Base-by-base conservation (phyloP, 2,797 vertebrate species). In the Halcyon smyrnensis region DNA sequence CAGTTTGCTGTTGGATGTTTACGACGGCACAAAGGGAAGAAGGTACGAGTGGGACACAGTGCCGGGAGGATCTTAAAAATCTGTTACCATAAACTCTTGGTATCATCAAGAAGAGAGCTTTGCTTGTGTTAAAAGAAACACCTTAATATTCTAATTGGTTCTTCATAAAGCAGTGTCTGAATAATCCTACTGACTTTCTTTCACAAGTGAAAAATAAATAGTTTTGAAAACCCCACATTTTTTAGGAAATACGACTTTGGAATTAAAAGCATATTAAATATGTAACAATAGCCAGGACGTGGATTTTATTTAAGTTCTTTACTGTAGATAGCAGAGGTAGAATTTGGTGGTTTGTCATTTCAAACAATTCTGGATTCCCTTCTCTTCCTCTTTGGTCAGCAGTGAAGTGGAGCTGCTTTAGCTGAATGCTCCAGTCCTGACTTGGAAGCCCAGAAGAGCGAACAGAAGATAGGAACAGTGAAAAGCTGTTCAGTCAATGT, bases 31-130 rank as follows among this genome's bases (percentile, higher is more conserved):
- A 25, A 41, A 15, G 25, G 28, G 21, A 34, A 57, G 53, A 46
- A 64, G 4, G 15, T 0, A 0, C 17, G 9, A 71, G 6, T 8
- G 12, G 36, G 24, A 28, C 17, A 3, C 12, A 11, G 8, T 25
- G 39, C 3, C 18, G 24, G 23, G 9, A 62, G 41, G 16, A 41
- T 62, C 13, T 46, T 88, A 70, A 63, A 83, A 25, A 63, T 43
- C 25, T 71, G n/a, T 11, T 65, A 17, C 28, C 64, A 5, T 18
- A 21, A 50, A 34, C 73, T 27, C 12, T 15, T 73, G 34, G 37
- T 41, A 6, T 39, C 15, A 24, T n/a, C 79, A 73, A 76, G 24
- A 54, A 28, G 32, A 45, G 15, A 45, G 27, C 8, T 69, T 89
- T 45, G 13, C 27, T 57, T 36, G 27, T 34, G 4, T 62, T 60